Evolutionary conservation across 1,140 invertebrate species (phyloP), one percentile per base, ranked within the genome.

Genomic region (Ips nitidus): DNA sequence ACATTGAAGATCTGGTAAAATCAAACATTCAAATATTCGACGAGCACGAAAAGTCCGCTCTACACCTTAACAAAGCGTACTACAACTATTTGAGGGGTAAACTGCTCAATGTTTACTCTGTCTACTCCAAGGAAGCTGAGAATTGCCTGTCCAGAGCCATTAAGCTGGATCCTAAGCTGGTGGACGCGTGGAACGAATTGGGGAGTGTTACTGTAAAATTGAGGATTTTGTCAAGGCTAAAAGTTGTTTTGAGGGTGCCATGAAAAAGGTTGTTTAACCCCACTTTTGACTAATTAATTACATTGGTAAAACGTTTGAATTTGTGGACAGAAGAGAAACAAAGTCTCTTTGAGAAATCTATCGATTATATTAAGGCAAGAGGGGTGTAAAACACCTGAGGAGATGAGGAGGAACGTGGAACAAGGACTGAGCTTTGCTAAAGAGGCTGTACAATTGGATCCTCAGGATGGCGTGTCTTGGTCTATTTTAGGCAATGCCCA

Each of bases 121-220:
- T 86, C 42, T 91, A 89, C 81, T 86, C 87, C 74, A 80, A 85
- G 41, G 84, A 90, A 75, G 90, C 92, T 0, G 87, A 90, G 70
- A 89, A 92, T 74, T 82, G 86, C 41, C 81, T 95, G 37, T 91
- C 90, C 41, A 93, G 92, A 82, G 89, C 93, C 55, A 89, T 95
- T 1, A 95, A 95, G 82, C 81, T 95, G 22, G 90, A 94, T 78
- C 92, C 92, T 7, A 90, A 89, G 72, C 82, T 91, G 63, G 85
- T 91, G 1, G 89, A 92, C 67, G 93, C 93, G 3, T 96, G 94
- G 94, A 95, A 95, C 79, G 90, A 94, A 78, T 83, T 97, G 5
- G 94, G 94, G 92, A 94, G 80, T 93, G 91, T 80, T 94, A 93
- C 80, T 95, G 92, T 89, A 95, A 95, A 80, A 92, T 92, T 80